These are phyloP conservation scores for Monopterus albus DNA, from an alignment of 2,113 vertebrate genomes.

Conservation along the genomic window DNA sequence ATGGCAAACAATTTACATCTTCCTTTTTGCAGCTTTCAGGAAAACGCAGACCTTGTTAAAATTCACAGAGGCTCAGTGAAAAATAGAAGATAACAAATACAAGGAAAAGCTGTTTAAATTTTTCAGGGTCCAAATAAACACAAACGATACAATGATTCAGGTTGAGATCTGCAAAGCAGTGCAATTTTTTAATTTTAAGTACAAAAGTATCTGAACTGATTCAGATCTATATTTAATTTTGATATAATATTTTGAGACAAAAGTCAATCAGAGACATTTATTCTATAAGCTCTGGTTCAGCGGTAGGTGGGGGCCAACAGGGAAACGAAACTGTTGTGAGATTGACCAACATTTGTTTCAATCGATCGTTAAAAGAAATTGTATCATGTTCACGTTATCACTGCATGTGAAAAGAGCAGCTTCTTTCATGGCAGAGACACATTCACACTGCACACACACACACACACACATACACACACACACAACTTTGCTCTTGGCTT, in stretches of 20 bases:
- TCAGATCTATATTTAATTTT: background rate
- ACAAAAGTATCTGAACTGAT: background rate
- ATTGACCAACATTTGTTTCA: background rate
- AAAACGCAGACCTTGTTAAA: background rate
- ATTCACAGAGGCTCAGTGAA: background rate
- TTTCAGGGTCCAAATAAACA: background rate
- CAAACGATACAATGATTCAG: background rate
- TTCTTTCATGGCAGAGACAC: background rate
- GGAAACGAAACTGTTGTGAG: background rate
- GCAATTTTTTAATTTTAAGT: background rate
- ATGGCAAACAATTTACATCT: background rate
- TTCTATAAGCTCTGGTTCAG: background rate
- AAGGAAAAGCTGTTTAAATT: background rate
- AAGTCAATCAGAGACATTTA: background rate
- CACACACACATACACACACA: slow-evolving; percentile 21
- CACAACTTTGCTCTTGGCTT: slow-evolving; percentile 44
- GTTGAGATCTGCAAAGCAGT: background rate
- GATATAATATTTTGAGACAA: background rate
- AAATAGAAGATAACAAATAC: slow-evolving; percentile 2
- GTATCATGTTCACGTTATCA: background rate
- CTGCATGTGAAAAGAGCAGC: background rate
- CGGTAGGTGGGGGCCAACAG: background rate
- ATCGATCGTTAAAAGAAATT: background rate
- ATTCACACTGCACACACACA: slow-evolving; percentile 4
- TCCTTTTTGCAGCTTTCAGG: background rate